phyloP scores from a whole-genome alignment of 1,140 invertebrate species.

The Ips nitidus region DNA sequence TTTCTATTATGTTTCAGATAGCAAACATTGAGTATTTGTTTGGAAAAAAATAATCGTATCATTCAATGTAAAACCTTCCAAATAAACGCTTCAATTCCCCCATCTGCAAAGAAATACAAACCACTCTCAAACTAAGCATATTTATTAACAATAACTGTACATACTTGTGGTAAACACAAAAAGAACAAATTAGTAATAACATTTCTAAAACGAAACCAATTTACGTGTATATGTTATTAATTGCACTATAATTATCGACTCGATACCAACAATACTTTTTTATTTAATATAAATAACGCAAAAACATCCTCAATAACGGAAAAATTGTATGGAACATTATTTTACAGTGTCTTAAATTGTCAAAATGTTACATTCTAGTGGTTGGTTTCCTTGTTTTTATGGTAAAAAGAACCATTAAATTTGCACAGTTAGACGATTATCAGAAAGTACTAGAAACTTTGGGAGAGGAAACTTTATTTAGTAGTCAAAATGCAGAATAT shows the following conservation, averaged over 20 bases:
- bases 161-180: neutral
- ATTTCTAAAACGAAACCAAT: constrained; percentile 34
- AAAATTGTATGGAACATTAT: neutral
- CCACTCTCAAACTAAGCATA: no score
- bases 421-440: no score
- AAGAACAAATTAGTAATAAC: constrained; percentile 16
- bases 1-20: constrained; percentile 28
- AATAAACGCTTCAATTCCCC: no score
- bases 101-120: no score
- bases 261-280: constrained; percentile 13
- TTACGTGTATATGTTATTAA: constrained; percentile 9
- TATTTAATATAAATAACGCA: constrained; percentile 32
- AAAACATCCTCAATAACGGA: neutral
- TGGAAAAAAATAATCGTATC: constrained; percentile 31
- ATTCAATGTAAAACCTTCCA: neutral
- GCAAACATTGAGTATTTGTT: constrained; percentile 29
- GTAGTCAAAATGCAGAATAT: no score
- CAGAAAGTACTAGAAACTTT: no score
- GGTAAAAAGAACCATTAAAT: no score
- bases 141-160: no score
- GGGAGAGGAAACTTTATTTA: no score
- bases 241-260: constrained; percentile 30
- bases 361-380: no score
- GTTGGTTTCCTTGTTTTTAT: no score
- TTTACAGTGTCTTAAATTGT: neutral